A percentile compares a stretch with the other conserved stretches of the same genome.
phyloP scores from a whole-genome alignment of 2,113 vertebrate species.

The Solea solea region DNA sequence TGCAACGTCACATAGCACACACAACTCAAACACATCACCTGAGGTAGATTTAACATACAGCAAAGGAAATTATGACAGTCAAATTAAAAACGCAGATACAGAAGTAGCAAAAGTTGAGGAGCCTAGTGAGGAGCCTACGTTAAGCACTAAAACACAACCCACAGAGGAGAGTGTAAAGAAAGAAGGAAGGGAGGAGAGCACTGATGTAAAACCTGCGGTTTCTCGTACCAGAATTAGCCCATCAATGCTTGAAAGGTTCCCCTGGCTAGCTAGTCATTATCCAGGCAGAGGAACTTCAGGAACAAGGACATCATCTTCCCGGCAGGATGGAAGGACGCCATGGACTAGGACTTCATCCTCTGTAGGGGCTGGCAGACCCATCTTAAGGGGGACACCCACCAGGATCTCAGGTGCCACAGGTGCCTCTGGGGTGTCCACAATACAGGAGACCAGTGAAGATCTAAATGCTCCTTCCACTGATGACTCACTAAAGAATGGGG shows the following conservation, averaged over 20 bases:
- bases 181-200: slow-evolving; percentile 16
- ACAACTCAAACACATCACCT: slow-evolving; percentile 38
- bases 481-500: slow-evolving; percentile 67
- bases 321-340: slow-evolving; percentile 61
- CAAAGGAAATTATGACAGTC: slow-evolving; percentile 29
- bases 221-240: slow-evolving; percentile 56
- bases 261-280: slow-evolving; percentile 57
- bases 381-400: slow-evolving; percentile 54
- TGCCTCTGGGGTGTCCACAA: slow-evolving; percentile 51
- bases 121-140: slow-evolving; percentile 42
- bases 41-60: slow-evolving; percentile 38
- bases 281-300: slow-evolving; percentile 45
- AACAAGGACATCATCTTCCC: slow-evolving; percentile 39
- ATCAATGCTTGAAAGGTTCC: slow-evolving; percentile 61
- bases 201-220: slow-evolving; percentile 37
- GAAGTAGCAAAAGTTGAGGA: slow-evolving; percentile 47
- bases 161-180: slow-evolving; percentile 26
- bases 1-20: slow-evolving; percentile 28
- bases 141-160: slow-evolving; percentile 32
- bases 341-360: slow-evolving; percentile 71
- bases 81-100: slow-evolving; percentile 36
- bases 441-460: slow-evolving; percentile 68
- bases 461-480: slow-evolving; percentile 32
- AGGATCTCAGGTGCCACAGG: slow-evolving; percentile 67
- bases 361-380: slow-evolving; percentile 64